phyloP scores from a whole-genome alignment of 1,140 invertebrate species.

The Dysdera silvatica region DNA sequence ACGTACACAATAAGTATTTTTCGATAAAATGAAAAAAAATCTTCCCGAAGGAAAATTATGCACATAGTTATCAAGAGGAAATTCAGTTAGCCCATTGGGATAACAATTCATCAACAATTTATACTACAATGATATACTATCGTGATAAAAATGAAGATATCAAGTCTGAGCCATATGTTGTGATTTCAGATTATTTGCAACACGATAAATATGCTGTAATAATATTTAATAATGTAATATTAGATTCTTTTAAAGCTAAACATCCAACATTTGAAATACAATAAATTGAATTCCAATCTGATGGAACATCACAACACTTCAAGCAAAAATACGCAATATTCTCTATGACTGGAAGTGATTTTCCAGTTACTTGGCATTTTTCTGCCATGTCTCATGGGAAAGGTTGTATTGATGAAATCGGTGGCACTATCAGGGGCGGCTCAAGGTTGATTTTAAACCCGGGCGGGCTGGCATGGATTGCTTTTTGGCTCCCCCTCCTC shows the following conservation, averaged over 20 bases:
- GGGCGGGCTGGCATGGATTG: too few species aligned
- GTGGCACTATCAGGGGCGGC: neutral
- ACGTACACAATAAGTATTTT: neutral
- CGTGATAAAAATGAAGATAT: neutral
- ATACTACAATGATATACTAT: neutral
- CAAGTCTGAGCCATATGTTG: neutral
- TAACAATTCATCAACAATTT: neutral
- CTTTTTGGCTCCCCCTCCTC: too few species aligned
- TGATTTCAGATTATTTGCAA: neutral
- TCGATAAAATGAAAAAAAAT: neutral
- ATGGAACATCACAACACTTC: slow-evolving; percentile 6
- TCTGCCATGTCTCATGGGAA: neutral
- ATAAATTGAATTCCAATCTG: neutral
- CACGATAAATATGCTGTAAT: neutral
- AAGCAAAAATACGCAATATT: neutral
- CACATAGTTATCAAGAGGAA: neutral
- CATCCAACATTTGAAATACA: neutral
- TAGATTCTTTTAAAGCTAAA: neutral
- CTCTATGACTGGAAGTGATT: neutral
- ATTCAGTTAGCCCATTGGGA: neutral
- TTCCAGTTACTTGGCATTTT: neutral
- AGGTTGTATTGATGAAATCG: neutral
- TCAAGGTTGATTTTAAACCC: too few species aligned
- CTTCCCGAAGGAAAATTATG: neutral
- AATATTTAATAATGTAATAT: neutral